Percentiles rank a stretch among this genome's conserved stretches.
phyloP scores from a whole-genome alignment of 2,797 vertebrate genomes.

The Clamator glandarius region DNA sequence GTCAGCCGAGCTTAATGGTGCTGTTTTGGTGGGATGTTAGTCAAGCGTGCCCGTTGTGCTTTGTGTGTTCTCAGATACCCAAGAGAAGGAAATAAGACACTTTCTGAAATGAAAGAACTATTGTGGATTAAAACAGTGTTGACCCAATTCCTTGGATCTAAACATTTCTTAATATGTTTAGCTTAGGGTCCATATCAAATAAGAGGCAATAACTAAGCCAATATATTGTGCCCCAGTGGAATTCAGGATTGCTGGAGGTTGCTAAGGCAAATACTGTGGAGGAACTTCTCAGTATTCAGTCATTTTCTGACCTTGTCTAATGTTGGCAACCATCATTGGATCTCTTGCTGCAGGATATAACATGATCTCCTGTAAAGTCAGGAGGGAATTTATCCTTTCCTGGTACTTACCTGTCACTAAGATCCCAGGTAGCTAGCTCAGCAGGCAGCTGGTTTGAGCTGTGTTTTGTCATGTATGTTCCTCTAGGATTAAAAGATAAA shows the following conservation, averaged over 20 bases:
- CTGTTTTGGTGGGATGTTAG: not conserved
- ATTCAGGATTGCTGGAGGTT: not conserved
- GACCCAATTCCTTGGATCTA: not conserved
- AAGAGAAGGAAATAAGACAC: not conserved
- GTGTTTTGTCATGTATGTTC: not conserved
- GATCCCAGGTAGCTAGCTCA: not conserved
- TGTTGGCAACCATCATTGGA: not conserved
- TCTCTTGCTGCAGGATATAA: not conserved
- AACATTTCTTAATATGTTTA: not conserved
- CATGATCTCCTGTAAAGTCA: not conserved
- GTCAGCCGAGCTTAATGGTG: not conserved
- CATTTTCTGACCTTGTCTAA: constrained; percentile 50
- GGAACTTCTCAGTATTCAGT: constrained; percentile 3
- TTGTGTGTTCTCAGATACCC: not conserved
- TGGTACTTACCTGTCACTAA: not conserved
- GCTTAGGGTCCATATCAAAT: not conserved
- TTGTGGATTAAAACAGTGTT: not conserved
- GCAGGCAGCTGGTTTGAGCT: not conserved
- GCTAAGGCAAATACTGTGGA: not conserved
- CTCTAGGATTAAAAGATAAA: not conserved
- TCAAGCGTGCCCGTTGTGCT: not conserved
- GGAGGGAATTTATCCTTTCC: not conserved
- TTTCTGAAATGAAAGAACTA: not conserved
- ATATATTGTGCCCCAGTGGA: not conserved
- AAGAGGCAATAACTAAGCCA: not conserved